These are phyloP conservation scores for Mesorhabditis belari DNA, from an alignment of 2,888 invertebrate species.

Conservation along the genomic window DNA sequence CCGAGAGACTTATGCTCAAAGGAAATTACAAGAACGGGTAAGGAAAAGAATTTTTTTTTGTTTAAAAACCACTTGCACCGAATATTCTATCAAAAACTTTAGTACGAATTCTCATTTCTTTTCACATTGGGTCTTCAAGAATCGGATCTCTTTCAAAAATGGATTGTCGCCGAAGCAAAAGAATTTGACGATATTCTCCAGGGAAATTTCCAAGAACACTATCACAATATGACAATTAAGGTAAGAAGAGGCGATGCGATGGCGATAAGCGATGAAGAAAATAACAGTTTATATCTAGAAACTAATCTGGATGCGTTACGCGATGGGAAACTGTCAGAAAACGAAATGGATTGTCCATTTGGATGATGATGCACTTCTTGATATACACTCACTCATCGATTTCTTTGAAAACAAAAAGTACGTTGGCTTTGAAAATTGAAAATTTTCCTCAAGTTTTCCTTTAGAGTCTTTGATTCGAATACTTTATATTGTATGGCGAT, in stretches of 20 bases:
- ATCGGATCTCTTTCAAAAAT: neutral
- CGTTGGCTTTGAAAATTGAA: neutral
- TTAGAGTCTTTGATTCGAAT: neutral
- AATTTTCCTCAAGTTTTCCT: neutral
- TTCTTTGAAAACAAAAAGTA: neutral
- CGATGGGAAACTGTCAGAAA: neutral
- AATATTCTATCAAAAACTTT: neutral
- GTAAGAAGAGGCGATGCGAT: no score
- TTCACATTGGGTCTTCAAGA: neutral
- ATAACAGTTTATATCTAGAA: no score
- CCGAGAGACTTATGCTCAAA: neutral
- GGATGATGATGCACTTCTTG: neutral
- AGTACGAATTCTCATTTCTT: neutral
- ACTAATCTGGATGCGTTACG: neutral
- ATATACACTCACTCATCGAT: neutral
- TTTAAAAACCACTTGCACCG: neutral
- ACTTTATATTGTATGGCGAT: neutral
- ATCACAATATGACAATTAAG: neutral
- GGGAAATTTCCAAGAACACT: neutral
- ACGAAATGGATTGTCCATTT: neutral
- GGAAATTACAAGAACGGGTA: neutral
- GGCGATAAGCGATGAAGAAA: no score
- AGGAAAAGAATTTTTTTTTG: neutral
- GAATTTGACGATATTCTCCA: neutral
- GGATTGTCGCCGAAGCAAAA: neutral